These are phyloP conservation scores for Hestina assimilis DNA, from an alignment of 1,140 invertebrate species.

Conservation along the genomic window DNA sequence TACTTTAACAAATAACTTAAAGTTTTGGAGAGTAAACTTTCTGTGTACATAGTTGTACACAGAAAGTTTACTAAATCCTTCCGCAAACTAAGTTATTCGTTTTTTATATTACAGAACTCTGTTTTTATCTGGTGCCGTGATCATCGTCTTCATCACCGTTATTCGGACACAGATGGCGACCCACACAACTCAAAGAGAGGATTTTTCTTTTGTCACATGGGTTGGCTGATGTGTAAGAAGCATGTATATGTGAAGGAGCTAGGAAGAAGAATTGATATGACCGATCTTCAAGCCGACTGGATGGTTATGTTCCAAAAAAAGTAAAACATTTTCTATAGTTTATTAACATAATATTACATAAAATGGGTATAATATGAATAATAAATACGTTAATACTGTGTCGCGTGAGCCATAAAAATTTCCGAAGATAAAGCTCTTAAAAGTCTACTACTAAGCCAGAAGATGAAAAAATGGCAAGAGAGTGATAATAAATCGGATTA, in stretches of 20 bases:
- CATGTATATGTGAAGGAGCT: slow-evolving; percentile 82
- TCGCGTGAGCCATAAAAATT: too few relatives aligned
- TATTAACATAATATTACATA: slow-evolving; percentile 1
- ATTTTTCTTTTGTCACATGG: slow-evolving; percentile 85
- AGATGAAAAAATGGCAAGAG: too few relatives aligned
- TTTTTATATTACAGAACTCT: slow-evolving; percentile 49
- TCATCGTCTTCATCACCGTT: slow-evolving; percentile 84
- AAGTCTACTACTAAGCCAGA: too few relatives aligned
- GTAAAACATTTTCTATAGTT: slow-evolving; percentile 44
- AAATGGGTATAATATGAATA: neutral
- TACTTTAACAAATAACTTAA: neutral
- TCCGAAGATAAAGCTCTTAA: too few relatives aligned
- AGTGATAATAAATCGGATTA: too few relatives aligned
- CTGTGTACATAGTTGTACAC: too few relatives aligned
- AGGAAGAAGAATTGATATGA: slow-evolving; percentile 83
- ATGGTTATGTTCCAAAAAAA: slow-evolving; percentile 86
- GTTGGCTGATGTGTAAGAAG: slow-evolving; percentile 82
- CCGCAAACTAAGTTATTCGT: neutral
- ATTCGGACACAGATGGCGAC: slow-evolving; percentile 83
- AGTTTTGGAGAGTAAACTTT: too few relatives aligned
- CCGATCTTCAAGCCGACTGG: slow-evolving; percentile 84
- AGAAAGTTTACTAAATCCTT: too few relatives aligned
- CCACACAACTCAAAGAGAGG: slow-evolving; percentile 83
- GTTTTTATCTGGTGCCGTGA: slow-evolving; percentile 80
- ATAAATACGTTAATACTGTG: too few relatives aligned